Evolutionary conservation across 2,888 invertebrate species (phyloP), one percentile per base, ranked within the genome.

Genomic region (Beris chalybata): DNA sequence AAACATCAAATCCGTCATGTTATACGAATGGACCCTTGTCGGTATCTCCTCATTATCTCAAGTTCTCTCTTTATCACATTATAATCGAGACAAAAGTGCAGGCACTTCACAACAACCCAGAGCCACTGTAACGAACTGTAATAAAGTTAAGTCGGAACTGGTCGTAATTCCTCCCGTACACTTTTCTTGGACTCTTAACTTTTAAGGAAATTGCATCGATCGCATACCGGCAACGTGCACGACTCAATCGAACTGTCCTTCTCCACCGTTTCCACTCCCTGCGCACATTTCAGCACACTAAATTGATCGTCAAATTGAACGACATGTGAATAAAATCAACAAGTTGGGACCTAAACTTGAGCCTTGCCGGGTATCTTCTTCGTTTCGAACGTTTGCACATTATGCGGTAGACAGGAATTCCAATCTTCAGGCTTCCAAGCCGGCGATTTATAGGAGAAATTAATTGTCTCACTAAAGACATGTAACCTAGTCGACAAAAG

Each of bases 301-400:
- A 61, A 61, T 61, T 61, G 61, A 38, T 50, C 52, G 50, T 52
- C 52, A 61, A 43, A 38, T 59, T 68, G 68, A 68, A 58, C 58
- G 68, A 68, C 68, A 68, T 68, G 68, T 68, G 68, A 68, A 68
- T 68, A 66, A 64, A 67, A 56, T 56, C 57, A 65, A 59, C 68
- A 59, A 48, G 31, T 59, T 59, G 31, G 38, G 30, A 59, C 53
- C 53, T 22, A n/a, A 53, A n/a, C 53, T 30, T 53, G 30, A 7
- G 4, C 38, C 38, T 38, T 38, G 38, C 38, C 38, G 12, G 30
- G 53, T 30, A 53, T 53, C 43, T 52, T 52, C 29, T 22, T 52
- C 7, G 52, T 38, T 38, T 38, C 38, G 38, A 38, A 7, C 38
- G 5, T 38, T 9, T 7, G 5, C 38, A 7, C 38, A 9, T 38